Evolutionary conservation across 2,113 vertebrate genomes (phyloP).

Genomic region (Noctilio leporinus): DNA sequence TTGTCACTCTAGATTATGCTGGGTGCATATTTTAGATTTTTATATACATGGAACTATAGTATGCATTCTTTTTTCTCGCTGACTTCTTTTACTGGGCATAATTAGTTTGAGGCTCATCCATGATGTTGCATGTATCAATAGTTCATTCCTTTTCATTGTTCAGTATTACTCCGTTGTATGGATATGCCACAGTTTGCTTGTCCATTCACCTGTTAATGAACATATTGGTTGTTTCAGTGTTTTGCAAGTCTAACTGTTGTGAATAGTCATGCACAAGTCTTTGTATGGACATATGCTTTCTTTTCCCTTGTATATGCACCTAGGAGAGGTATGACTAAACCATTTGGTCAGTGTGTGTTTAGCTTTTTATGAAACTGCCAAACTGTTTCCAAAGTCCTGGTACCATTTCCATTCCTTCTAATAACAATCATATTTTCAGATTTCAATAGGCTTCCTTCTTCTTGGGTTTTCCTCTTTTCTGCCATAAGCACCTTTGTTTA

Average conservation of each 20-base stretch:
- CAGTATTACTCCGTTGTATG: not conserved
- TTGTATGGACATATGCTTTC: not conserved
- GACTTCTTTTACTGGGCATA: not conserved
- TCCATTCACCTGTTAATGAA: not conserved
- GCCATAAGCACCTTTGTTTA: not conserved
- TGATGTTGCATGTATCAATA: not conserved
- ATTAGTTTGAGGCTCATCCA: not conserved
- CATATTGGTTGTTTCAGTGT: not conserved
- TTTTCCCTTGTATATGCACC: not conserved
- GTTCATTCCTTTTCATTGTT: not conserved
- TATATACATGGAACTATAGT: not conserved
- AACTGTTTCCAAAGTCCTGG: not conserved
- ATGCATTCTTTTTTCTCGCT: not conserved
- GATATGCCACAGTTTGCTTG: not conserved
- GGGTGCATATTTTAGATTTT: not conserved
- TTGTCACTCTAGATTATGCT: not conserved
- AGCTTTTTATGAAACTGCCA: conserved; percentile 20
- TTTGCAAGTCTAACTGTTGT: not conserved
- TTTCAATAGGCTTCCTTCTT: not conserved
- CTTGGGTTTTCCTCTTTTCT: not conserved
- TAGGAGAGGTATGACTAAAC: not conserved
- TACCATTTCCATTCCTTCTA: not conserved
- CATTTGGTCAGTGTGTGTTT: not conserved
- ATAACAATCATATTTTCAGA: not conserved
- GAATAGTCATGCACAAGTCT: not conserved